A percentile compares a stretch with the other conserved stretches of the same genome.
Evolutionary conservation across 2,797 vertebrate species (phyloP).

Genomic region (Falco peregrinus): DNA sequence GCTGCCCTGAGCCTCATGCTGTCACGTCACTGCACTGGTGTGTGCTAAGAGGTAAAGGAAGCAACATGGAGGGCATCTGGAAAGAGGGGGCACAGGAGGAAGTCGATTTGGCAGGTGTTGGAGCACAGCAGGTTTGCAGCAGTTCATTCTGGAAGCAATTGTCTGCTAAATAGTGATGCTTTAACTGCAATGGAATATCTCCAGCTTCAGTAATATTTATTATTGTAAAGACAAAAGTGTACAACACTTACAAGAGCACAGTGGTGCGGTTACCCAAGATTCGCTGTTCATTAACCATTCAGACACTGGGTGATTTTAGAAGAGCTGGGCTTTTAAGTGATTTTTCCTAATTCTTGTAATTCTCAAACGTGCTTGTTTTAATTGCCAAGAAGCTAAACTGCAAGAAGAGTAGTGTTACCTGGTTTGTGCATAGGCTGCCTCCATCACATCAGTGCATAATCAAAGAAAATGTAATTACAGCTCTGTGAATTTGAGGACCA

Average conservation of each 20-base stretch:
- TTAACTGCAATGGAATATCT: slow-evolving; percentile 64
- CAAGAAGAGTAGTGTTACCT: slow-evolving; percentile 67
- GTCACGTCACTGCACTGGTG: not conserved
- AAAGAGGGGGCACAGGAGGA: slow-evolving; percentile 16
- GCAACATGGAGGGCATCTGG: slow-evolving; percentile 12
- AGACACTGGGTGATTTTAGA: not conserved
- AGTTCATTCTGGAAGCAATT: slow-evolving; percentile 56
- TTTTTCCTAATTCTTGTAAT: not conserved
- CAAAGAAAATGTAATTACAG: slow-evolving; percentile 68
- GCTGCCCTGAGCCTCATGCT: not conserved
- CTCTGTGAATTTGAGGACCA: slow-evolving; percentile 31
- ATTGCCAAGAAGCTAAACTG: slow-evolving; percentile 70
- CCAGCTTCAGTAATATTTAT: slow-evolving; percentile 35
- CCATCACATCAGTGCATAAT: slow-evolving; percentile 28
- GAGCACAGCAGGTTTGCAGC: slow-evolving; percentile 57
- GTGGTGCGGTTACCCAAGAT: not conserved
- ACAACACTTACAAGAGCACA: not conserved
- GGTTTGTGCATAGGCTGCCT: slow-evolving; percentile 62
- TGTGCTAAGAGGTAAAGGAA: slow-evolving; percentile 13
- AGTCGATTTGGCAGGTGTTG: slow-evolving; percentile 37
- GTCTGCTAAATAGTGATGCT: slow-evolving; percentile 58
- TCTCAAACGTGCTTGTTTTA: slow-evolving; percentile 52
- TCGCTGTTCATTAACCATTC: slow-evolving; percentile 11
- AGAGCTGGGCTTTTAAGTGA: not conserved
- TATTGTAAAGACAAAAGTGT: slow-evolving; percentile 17